Evolutionary conservation across 2,797 vertebrate species (phyloP), one percentile per base, ranked within the genome.

Genomic region (Lagorchestes hirsutus): DNA sequence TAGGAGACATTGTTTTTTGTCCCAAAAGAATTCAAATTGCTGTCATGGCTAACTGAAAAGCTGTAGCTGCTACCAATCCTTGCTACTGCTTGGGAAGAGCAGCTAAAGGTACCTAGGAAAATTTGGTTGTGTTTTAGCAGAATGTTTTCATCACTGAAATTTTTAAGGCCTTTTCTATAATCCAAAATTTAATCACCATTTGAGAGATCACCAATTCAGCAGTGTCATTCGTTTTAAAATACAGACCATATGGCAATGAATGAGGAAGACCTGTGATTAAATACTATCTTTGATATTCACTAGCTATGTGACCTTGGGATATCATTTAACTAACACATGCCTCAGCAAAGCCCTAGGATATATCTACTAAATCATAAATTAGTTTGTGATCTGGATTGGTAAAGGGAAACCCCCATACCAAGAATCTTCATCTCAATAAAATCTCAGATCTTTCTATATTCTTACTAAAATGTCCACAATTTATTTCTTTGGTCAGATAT

Each of bases 121-220:
- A 94, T 55, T 22, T 56, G 54, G 56, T 14, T 82, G 46, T 0
- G 29, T 14, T 22, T 90, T 34, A 91, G 54, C 62, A 95, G 55
- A 97, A 93, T 52, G 50, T 52, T 52, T 52, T 52, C 29, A 91
- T 12, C 74, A 93, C 87, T 95, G 11, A 97, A 93, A 58, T n/a
- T 46, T 92, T 92, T 52, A 58, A 56, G 90, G 3, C 22, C 59
- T 92, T 95, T 97, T 95, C 91, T 58, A 93, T 10, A 92, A 91
- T 40, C 9, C 74, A 46, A 87, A 87, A 87, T 46, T 87, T 27
- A 87, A 24, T 87, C 24, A 50, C 22, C 22, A 46, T 87, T 87
- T 87, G 74, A 87, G 9, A 2, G 40, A 3, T 87, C n/a, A 46
- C 40, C 40, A 87, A 87, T 27, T 87, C 74, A 87, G 40, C 24